Evolutionary conservation across 2,797 vertebrate species (phyloP).

Genomic region (Vespertilio murinus): DNA sequence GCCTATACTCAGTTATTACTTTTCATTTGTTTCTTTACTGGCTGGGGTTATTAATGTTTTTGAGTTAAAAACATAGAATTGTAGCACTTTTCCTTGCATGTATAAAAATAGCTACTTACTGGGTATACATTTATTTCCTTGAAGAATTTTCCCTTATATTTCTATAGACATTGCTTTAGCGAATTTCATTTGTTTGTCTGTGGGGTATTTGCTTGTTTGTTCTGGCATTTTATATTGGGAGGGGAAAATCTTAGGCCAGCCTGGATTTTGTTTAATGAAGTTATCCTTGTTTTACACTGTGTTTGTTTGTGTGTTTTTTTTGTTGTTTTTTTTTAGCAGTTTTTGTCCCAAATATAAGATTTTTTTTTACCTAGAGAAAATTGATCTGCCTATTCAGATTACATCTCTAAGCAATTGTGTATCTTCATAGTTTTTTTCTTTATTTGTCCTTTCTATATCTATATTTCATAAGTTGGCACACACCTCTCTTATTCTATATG

Average conservation of each 20-base stretch:
- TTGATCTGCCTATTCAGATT: neutral
- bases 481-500: neutral
- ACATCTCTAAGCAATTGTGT: neutral
- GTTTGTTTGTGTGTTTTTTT: too few relatives aligned
- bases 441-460: neutral
- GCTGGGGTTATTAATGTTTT: neutral
- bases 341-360: neutral
- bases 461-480: neutral
- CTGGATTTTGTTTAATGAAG: constrained; percentile 21
- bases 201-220: neutral
- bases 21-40: neutral
- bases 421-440: neutral
- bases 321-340: neutral
- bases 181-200: neutral
- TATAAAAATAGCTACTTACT: neutral
- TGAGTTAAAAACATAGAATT: neutral
- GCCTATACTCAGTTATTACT: neutral
- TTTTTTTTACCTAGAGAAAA: neutral
- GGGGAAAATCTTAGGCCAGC: neutral
- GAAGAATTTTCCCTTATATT: neutral
- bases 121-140: neutral
- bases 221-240: constrained; percentile 4
- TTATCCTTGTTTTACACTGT: neutral
- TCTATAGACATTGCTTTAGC: neutral
- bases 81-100: neutral